A percentile compares a stretch with the other conserved stretches of the same genome.
phyloP scores from a whole-genome alignment of 2,888 invertebrate genomes.

The Chymomyza procnemis region DNA sequence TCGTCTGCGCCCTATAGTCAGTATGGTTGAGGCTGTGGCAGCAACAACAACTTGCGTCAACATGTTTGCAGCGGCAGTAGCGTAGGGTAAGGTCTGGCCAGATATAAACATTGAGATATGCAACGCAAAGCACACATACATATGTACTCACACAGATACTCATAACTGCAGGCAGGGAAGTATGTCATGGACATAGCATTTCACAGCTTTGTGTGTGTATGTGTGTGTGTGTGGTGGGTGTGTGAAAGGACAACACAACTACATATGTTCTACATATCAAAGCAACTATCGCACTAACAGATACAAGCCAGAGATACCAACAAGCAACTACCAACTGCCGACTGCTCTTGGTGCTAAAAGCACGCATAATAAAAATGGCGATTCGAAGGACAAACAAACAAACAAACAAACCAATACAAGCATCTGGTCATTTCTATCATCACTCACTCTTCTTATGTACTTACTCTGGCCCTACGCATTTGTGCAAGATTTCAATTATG shows the following conservation, averaged over 20 bases:
- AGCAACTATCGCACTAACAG: background rate
- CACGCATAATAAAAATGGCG: slow-evolving; percentile 61
- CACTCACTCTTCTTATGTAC: background rate
- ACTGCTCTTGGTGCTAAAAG: slow-evolving; percentile 39
- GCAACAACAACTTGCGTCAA: background rate
- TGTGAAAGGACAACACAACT: slow-evolving; percentile 40
- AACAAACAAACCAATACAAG: slow-evolving; percentile 17
- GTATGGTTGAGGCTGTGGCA: background rate
- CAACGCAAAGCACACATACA: slow-evolving; percentile 49
- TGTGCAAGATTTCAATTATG: slow-evolving; percentile 70
- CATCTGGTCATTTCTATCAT: background rate
- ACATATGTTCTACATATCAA: slow-evolving; percentile 51
- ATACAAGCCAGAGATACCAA: background rate
- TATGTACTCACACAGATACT: slow-evolving; percentile 9
- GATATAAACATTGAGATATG: slow-evolving; percentile 69
- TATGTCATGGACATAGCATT: slow-evolving; percentile 64
- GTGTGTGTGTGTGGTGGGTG: slow-evolving; percentile 5
- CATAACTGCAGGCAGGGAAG: slow-evolving; percentile 32
- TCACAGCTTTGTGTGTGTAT: slow-evolving; percentile 18
- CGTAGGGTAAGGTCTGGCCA: slow-evolving; percentile 30
- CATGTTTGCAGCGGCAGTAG: background rate
- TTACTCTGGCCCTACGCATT: slow-evolving; percentile 50
- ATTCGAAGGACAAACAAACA: slow-evolving; percentile 68
- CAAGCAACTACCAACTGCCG: background rate
- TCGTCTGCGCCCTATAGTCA: background rate